Conservation (phyloP, 1,140 invertebrate species). For the Euschistus heros region DNA sequence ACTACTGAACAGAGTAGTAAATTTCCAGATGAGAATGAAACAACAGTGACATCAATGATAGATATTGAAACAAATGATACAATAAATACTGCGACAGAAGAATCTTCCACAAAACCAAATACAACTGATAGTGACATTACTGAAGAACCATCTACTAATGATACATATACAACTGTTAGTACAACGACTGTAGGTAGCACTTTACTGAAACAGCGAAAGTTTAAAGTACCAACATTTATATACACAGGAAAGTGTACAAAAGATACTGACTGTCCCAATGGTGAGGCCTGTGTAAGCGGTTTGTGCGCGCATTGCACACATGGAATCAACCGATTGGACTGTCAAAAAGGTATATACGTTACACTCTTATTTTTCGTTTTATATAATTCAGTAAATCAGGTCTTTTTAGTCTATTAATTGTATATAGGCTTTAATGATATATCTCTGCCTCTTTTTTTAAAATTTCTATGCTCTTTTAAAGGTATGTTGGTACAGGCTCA, state of each 20-base stretch:
- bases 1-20: slow-evolving; percentile 4
- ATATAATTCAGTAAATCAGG: neutral
- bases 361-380: slow-evolving; percentile 10
- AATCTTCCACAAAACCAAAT: neutral
- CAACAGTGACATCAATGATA: neutral
- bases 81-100: neutral
- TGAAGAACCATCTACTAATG: slow-evolving; percentile 12
- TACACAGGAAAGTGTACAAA: slow-evolving; percentile 24
- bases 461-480: too few species aligned
- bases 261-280: slow-evolving; percentile 26
- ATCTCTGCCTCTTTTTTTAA: neutral
- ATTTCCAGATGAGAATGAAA: neutral
- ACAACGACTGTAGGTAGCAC: neutral
- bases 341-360: slow-evolving; percentile 39
- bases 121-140: slow-evolving; percentile 10
- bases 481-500: too few species aligned
- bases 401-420: neutral
- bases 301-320: slow-evolving; percentile 25
- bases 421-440: slow-evolving; percentile 1
- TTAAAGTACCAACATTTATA: neutral
- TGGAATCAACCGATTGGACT: slow-evolving; percentile 33
- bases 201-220: neutral
- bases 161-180: slow-evolving; percentile 11
- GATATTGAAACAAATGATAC: neutral
- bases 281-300: slow-evolving; percentile 24